Evolutionary conservation across 2,888 invertebrate species (phyloP), one percentile per base, ranked within the genome.

Genomic region (Epirrhoe alternata): DNA sequence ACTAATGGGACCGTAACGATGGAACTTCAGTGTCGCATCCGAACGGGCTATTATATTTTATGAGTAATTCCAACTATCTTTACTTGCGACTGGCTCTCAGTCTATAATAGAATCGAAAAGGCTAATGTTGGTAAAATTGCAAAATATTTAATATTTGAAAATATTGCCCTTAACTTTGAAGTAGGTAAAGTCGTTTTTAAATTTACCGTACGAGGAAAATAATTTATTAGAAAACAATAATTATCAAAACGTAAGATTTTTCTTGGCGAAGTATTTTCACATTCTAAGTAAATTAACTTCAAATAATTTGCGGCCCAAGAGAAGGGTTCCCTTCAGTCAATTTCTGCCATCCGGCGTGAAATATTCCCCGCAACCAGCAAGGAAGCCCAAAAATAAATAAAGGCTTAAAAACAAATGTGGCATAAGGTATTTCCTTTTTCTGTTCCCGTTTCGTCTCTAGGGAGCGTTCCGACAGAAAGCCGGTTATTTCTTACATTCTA

Each of bases 401-500:
- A 73, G 71, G 72, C 75, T 74, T 74, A 79, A 75, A 67, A 77
- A 74, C 75, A 72, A 76, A 69, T 72, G 74, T 75, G 72, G 71
- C 74, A 82, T 78, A 77, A 86, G 83, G 87, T 82, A 86, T 87
- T 84, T 85, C 77, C 54, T 64, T 64, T 62, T 61, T 64, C 84
- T 82, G 82, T 85, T 87, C 85, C 84, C 87, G 88, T 88, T 86
- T 85, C 77, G 71, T 76, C 76, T 84, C 87, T 79, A 57, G 84
- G 80, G 82, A 86, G 69, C 79, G 82, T 78, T 85, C 80, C 83
- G 73, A 80, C 83, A 80, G 78, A 81, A 80, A 85, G 80, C 82
- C 82, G 82, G 85, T 87, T 89, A 87, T 89, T 88, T 84, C 87
- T 86, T 83, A 86, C 86, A 86, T 86, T 86, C 84, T 82, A 77